phyloP scores from a whole-genome alignment of 2,888 invertebrate species.

The Euclidia mi region DNA sequence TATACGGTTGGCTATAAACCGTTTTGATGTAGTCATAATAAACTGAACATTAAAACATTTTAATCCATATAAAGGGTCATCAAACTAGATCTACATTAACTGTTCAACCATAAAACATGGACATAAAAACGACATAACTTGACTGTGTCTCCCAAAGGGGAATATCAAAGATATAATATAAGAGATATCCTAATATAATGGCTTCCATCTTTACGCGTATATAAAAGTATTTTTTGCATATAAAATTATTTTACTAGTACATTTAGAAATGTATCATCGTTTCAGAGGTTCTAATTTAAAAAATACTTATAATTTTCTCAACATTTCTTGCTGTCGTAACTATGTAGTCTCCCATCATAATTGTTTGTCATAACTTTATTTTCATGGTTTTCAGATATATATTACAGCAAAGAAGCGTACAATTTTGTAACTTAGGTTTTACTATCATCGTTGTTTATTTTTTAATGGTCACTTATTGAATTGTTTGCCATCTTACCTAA shows the following conservation, averaged over 20 bases:
- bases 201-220: slow-evolving; percentile 32
- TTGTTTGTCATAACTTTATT: too few species aligned
- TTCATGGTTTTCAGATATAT: too few species aligned
- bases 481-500: too few species aligned
- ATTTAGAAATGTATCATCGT: background rate
- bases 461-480: too few species aligned
- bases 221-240: slow-evolving; percentile 42
- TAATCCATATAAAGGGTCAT: slow-evolving; percentile 32
- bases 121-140: slow-evolving; percentile 44
- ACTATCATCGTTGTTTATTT: too few species aligned
- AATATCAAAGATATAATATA: slow-evolving; percentile 44
- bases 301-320: too few species aligned
- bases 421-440: too few species aligned
- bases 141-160: slow-evolving; percentile 40
- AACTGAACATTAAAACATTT: slow-evolving; percentile 12
- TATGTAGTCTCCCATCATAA: too few species aligned
- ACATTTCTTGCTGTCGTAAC: too few species aligned
- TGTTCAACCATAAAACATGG: slow-evolving; percentile 34
- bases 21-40: background rate
- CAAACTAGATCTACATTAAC: slow-evolving; percentile 50
- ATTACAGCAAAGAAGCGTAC: too few species aligned
- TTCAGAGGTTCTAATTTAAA: too few species aligned
- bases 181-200: slow-evolving; percentile 41
- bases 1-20: background rate
- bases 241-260: slow-evolving; percentile 30